Conservation (phyloP, 2,888 invertebrate genomes). For the Malachius bipustulatus region DNA sequence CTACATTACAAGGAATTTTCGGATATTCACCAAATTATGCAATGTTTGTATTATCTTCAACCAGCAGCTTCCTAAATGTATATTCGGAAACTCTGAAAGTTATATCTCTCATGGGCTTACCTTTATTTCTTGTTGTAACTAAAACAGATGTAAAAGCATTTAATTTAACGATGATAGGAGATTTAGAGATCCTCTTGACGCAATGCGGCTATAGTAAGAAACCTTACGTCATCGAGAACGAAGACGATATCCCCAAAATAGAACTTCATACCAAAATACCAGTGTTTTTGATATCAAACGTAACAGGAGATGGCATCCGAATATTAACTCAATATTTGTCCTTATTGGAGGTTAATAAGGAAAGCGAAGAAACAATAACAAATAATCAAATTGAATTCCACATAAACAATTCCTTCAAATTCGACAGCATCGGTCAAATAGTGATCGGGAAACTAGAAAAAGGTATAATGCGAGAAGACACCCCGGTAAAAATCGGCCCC, state of each 20-base stretch:
- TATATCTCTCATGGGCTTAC: neutral
- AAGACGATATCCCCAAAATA: neutral
- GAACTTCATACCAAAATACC: neutral
- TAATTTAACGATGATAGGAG: neutral
- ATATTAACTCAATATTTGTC: neutral
- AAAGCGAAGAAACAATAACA: too few relatives aligned
- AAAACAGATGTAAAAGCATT: neutral
- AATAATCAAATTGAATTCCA: too few relatives aligned
- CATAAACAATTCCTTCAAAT: neutral
- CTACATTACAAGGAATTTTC: neutral
- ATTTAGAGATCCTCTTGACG: neutral
- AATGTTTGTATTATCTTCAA: neutral
- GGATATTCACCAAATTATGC: neutral
- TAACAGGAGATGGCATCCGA: neutral
- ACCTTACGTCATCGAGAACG: neutral
- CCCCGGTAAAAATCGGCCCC: neutral
- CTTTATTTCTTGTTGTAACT: neutral
- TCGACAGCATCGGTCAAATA: neutral
- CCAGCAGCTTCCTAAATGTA: neutral
- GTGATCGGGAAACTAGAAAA: neutral
- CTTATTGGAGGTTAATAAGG: neutral
- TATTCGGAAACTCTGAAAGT: neutral
- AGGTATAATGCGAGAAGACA: neutral
- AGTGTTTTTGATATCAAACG: neutral
- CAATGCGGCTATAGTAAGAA: neutral